phyloP scores from a whole-genome alignment of 2,888 invertebrate species.

The Epistrophella euchroma region DNA sequence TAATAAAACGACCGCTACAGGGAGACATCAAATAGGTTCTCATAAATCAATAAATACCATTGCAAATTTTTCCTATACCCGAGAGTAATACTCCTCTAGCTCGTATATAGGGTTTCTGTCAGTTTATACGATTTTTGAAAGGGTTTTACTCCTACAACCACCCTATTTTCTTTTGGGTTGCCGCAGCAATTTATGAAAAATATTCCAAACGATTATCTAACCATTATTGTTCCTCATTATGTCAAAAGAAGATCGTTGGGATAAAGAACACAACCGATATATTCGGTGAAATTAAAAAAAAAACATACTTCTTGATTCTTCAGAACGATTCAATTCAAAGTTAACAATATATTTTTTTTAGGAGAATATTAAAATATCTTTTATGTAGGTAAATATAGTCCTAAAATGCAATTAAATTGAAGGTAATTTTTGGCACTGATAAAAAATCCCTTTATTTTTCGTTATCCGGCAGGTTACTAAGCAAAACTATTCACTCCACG shows the following conservation, averaged over 20 bases:
- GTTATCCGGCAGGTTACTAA: too few relatives aligned
- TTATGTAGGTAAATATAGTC: too few relatives aligned
- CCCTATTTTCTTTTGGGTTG: conserved; percentile 20
- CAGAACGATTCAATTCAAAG: not conserved
- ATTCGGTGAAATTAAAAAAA: not conserved
- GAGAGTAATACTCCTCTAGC: conserved; percentile 36
- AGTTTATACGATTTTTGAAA: conserved; percentile 64
- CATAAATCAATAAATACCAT: conserved; percentile 69
- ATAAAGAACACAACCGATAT: conserved; percentile 6
- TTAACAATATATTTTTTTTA: too few relatives aligned
- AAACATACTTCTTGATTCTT: not conserved
- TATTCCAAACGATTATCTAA: conserved; percentile 48
- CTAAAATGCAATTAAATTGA: too few relatives aligned
- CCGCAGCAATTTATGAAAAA: conserved; percentile 44
- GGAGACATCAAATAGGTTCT: conserved; percentile 63
- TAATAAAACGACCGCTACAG: conserved; percentile 63
- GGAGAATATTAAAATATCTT: too few relatives aligned
- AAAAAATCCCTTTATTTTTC: too few relatives aligned
- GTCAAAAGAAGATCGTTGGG: conserved; percentile 17
- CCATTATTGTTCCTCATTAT: conserved; percentile 41
- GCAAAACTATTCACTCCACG: too few relatives aligned
- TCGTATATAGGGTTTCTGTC: conserved; percentile 52
- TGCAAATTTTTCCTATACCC: conserved; percentile 46
- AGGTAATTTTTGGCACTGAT: too few relatives aligned
- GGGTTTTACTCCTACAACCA: conserved; percentile 10